Percentiles rank a stretch among this genome's conserved stretches.
phyloP scores from a whole-genome alignment of 2,888 invertebrate genomes.

The Melinaea marsaeus region DNA sequence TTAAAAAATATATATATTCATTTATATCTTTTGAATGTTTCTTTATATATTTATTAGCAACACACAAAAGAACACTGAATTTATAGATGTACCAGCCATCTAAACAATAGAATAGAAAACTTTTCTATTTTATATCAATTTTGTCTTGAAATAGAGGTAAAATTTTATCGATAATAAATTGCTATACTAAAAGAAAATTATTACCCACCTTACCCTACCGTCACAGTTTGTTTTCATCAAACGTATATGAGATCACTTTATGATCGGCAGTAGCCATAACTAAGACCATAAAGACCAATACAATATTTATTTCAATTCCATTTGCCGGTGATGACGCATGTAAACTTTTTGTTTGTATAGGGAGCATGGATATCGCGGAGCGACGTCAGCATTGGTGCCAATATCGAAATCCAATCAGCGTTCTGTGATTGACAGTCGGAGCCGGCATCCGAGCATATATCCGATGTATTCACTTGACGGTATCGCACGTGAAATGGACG shows the following conservation, averaged over 20 bases:
- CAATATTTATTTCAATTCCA: constrained; percentile 33
- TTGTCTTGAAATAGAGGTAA: not conserved
- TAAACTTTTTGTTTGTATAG: constrained; percentile 27
- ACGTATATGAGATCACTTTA: constrained; percentile 31
- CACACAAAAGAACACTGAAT: too few relatives aligned
- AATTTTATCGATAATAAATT: constrained; percentile 4
- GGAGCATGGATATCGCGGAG: constrained; percentile 13
- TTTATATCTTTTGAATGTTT: too few relatives aligned
- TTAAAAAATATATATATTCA: too few relatives aligned
- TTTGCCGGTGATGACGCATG: constrained; percentile 30
- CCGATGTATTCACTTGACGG: constrained; percentile 40
- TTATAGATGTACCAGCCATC: too few relatives aligned
- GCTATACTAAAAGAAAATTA: constrained; percentile 22
- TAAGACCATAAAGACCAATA: constrained; percentile 31
- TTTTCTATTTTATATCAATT: not conserved
- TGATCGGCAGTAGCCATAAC: constrained; percentile 31
- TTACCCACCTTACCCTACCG: constrained; percentile 18
- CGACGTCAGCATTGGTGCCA: constrained; percentile 52
- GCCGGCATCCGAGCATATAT: constrained; percentile 40
- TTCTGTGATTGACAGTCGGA: constrained; percentile 62
- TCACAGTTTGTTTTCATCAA: constrained; percentile 29
- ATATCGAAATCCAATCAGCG: constrained; percentile 69
- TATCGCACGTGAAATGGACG: constrained; percentile 34
- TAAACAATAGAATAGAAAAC: not conserved
- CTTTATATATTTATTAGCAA: too few relatives aligned